A percentile compares a stretch with the other conserved stretches of the same genome.
Evolutionary conservation across 2,797 vertebrate species (phyloP).

Genomic region (Pseudomugil gertrudae): DNA sequence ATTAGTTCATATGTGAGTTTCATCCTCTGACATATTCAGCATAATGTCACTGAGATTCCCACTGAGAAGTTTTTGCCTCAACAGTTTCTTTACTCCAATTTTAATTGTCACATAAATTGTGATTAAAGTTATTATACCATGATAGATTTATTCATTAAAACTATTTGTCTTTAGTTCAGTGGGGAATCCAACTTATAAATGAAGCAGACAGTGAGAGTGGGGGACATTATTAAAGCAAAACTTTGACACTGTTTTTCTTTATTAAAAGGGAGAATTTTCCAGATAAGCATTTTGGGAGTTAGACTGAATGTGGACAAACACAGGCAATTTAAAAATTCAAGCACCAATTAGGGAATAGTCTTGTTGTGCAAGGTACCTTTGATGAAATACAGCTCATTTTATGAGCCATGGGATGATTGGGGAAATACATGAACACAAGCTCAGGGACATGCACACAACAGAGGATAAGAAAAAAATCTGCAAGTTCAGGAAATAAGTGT

Average conservation of each 20-base stretch:
- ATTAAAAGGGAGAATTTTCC: conserved; percentile 26
- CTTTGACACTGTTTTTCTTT: conserved; percentile 31
- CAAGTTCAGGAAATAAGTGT: not conserved
- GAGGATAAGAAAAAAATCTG: conserved; percentile 5
- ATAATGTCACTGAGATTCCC: too few relatives aligned
- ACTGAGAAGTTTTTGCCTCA: too few relatives aligned
- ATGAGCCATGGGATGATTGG: conserved; percentile 40
- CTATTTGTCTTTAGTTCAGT: conserved; percentile 9
- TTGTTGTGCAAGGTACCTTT: conserved; percentile 51
- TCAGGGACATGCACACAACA: conserved; percentile 11
- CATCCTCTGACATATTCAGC: too few relatives aligned
- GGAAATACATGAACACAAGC: conserved; percentile 11
- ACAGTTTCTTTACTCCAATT: conserved; percentile 4
- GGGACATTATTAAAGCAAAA: conserved; percentile 16
- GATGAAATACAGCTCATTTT: conserved; percentile 65
- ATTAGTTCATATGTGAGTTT: too few relatives aligned
- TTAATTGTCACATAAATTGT: not conserved
- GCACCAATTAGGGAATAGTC: conserved; percentile 66
- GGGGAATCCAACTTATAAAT: conserved; percentile 3
- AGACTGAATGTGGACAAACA: conserved; percentile 43
- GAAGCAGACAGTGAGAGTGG: not conserved
- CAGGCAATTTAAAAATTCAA: conserved; percentile 65
- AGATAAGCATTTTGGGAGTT: conserved; percentile 37
- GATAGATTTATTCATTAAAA: not conserved
- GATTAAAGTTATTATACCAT: not conserved